Conservation (phyloP, 2,113 vertebrate species). For the Trichechus manatus region DNA sequence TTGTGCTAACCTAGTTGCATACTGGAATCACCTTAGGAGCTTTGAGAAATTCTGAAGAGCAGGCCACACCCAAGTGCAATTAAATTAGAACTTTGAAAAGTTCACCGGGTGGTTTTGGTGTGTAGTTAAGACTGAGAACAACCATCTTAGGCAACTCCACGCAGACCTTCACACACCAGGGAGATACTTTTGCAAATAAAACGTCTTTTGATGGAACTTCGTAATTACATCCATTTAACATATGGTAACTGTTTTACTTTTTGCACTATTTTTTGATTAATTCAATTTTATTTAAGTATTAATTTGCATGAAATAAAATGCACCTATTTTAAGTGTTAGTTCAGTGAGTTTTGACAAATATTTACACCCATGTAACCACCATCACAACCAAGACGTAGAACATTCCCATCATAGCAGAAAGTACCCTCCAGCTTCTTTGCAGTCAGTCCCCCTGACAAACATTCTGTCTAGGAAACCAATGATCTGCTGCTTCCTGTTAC, state of each 20-base stretch:
- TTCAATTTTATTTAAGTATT: constrained; percentile 18
- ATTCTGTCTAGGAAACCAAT: neutral
- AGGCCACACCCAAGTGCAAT: too few relatives aligned
- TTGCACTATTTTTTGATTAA: neutral
- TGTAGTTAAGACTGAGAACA: neutral
- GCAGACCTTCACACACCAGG: neutral
- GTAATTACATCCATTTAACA: neutral
- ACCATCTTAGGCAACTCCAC: neutral
- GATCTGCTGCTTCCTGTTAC: neutral
- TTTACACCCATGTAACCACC: neutral
- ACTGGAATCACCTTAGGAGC: neutral
- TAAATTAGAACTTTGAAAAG: neutral
- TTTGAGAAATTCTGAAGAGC: neutral
- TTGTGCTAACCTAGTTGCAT: rapidly evolving
- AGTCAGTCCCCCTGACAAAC: neutral
- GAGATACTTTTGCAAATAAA: neutral
- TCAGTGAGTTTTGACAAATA: constrained; percentile 5
- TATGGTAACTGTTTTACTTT: neutral
- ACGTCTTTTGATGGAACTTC: neutral
- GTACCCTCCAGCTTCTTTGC: neutral
- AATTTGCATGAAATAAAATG: constrained; percentile 2
- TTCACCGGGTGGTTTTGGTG: neutral
- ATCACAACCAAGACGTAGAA: neutral
- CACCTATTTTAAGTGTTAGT: neutral
- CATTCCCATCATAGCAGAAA: neutral